These are phyloP conservation scores for Nymphicus hollandicus DNA, from an alignment of 2,113 vertebrate species.

Conservation along the genomic window DNA sequence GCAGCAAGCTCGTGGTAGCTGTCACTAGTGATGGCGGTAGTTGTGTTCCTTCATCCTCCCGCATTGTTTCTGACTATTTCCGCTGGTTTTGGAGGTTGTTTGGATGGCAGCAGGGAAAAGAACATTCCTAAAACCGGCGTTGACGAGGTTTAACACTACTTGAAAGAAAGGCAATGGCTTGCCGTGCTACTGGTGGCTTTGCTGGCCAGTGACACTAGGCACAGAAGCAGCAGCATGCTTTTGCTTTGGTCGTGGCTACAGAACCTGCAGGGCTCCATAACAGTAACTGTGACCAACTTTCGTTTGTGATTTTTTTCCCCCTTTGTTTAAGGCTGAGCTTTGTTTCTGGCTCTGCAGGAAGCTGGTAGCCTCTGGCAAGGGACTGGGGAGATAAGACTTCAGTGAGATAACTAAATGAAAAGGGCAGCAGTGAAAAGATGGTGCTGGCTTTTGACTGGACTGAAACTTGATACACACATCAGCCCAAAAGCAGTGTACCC, in stretches of 20 bases:
- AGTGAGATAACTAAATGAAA: conserved; percentile 65
- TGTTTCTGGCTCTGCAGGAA: conserved; percentile 61
- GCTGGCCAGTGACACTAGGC: conserved; percentile 55
- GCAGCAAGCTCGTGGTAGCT: fast-evolving
- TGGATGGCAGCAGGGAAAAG: background rate
- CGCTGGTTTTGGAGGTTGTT: background rate
- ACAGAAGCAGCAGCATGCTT: conserved; percentile 49
- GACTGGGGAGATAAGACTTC: conserved; percentile 62
- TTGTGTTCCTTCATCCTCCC: background rate
- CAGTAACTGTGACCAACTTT: conserved; percentile 61
- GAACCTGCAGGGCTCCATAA: conserved; percentile 40
- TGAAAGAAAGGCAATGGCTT: conserved; percentile 15
- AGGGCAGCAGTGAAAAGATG: conserved; percentile 67
- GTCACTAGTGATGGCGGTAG: background rate
- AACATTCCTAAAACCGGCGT: background rate
- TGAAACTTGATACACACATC: conserved; percentile 33
- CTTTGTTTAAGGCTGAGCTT: conserved; percentile 65
- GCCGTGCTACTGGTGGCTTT: conserved; percentile 29
- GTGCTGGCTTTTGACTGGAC: conserved; percentile 55
- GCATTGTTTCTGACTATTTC: background rate
- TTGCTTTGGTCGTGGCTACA: conserved; percentile 48
- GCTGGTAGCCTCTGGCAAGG: conserved; percentile 63
- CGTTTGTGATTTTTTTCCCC: conserved; percentile 45
- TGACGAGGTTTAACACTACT: background rate
- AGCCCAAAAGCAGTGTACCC: conserved; percentile 31